These are phyloP conservation scores for Dermochelys coriacea DNA, from an alignment of 2,797 vertebrate genomes.

Conservation along the genomic window DNA sequence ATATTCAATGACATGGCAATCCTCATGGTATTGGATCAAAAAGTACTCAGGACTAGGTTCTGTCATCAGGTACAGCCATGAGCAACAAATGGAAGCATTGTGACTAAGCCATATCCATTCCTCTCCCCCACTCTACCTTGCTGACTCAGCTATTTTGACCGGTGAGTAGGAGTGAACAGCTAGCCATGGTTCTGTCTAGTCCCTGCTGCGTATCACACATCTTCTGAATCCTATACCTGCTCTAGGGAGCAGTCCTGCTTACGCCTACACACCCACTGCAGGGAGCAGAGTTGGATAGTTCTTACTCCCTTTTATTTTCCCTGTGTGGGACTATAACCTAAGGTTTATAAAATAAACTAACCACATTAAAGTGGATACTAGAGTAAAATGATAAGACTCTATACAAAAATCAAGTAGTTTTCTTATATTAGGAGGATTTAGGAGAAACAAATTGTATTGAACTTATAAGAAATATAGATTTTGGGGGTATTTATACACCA, in stretches of 20 bases:
- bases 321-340: not conserved
- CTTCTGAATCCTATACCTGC: not conserved
- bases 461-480: not conserved
- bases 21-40: not conserved
- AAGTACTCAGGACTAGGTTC: not conserved
- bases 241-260: not conserved
- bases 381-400: conserved; percentile 10
- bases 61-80: not conserved
- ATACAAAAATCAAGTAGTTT: not conserved
- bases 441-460: not conserved
- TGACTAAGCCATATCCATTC: not conserved
- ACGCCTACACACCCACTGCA: not conserved
- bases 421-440: not conserved
- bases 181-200: not conserved
- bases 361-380: not conserved
- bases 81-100: not conserved
- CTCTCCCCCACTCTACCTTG: not conserved
- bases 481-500: not conserved
- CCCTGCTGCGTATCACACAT: not conserved
- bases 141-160: not conserved
- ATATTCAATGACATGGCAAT: not conserved
- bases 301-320: not conserved
- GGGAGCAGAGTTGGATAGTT: not conserved
- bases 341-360: not conserved
- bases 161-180: too few species aligned